phyloP scores from a whole-genome alignment of 2,888 invertebrate species.

The Sarcophaga caerulescens region DNA sequence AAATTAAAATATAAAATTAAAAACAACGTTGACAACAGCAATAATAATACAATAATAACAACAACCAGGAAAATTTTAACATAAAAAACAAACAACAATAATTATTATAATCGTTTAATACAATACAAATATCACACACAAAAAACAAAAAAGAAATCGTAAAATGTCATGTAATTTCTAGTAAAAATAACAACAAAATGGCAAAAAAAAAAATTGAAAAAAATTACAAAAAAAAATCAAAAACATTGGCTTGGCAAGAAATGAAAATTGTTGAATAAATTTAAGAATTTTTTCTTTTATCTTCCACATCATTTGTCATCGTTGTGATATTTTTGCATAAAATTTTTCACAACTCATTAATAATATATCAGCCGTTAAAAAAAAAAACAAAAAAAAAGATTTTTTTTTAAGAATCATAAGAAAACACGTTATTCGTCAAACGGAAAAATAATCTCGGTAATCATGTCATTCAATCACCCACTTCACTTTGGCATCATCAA shows the following conservation, averaged over 20 bases:
- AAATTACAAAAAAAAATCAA: background rate
- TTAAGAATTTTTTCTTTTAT: too few species aligned
- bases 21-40: slow-evolving; percentile 15
- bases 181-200: background rate
- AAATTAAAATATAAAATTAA: background rate
- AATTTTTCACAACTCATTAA: too few species aligned
- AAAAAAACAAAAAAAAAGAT: too few species aligned
- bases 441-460: slow-evolving; percentile 34
- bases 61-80: too few species aligned
- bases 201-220: background rate
- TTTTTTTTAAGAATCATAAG: too few species aligned
- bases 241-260: background rate
- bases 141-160: background rate
- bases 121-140: too few species aligned
- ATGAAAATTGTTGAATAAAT: background rate
- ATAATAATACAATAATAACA: background rate
- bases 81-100: slow-evolving; percentile 24
- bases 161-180: background rate
- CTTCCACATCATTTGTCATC: too few species aligned
- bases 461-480: slow-evolving; percentile 36
- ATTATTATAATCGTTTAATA: slow-evolving; percentile 16
- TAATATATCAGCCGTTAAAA: too few species aligned
- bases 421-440: background rate
- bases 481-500: slow-evolving; percentile 6
- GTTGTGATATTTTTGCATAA: too few species aligned